Evolutionary conservation across 2,113 vertebrate species (phyloP).

Genomic region (Dromiciops gliroides): DNA sequence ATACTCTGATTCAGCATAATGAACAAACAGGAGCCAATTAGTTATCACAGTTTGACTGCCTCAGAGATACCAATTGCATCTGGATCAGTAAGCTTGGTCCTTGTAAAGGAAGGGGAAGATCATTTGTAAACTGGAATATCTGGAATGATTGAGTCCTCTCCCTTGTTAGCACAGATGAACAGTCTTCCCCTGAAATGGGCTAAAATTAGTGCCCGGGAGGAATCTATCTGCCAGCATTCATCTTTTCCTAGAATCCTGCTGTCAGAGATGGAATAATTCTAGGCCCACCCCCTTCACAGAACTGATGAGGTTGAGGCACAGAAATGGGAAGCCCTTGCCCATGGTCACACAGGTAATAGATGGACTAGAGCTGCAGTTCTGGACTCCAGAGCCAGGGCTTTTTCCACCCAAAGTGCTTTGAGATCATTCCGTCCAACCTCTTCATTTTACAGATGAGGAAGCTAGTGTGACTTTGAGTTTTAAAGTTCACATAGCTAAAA

Average conservation of each 20-base stretch:
- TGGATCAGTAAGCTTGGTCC: neutral
- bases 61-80: neutral
- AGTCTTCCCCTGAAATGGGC: neutral
- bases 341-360: neutral
- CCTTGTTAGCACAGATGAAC: neutral
- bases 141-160: neutral
- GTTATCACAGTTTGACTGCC: neutral
- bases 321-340: neutral
- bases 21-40: neutral
- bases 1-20: neutral
- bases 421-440: neutral
- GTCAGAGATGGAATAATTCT: neutral
- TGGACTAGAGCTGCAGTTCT: neutral
- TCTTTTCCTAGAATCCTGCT: neutral
- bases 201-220: neutral
- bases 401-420: neutral
- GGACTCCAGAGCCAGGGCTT: neutral
- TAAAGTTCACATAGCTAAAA: neutral
- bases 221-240: neutral
- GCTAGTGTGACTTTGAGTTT: neutral
- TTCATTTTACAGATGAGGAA: neutral
- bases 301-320: neutral
- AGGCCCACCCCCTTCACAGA: neutral
- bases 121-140: neutral
- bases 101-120: neutral